These are phyloP conservation scores for Myzus persicae DNA, from an alignment of 1,140 invertebrate genomes.

Conservation along the genomic window DNA sequence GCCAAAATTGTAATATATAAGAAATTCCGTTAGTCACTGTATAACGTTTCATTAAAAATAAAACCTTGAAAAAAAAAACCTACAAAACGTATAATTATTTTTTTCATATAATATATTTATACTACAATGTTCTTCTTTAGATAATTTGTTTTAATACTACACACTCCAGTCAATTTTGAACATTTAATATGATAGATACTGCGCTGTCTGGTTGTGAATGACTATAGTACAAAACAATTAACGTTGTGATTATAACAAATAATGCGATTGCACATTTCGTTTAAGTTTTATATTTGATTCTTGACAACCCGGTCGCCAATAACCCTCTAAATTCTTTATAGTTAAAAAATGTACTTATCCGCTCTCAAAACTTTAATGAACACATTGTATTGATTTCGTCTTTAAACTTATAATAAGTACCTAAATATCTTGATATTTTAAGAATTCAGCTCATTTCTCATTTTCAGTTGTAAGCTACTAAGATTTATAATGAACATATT, in stretches of 20 bases:
- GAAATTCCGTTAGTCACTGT: neutral
- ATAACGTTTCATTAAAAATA: conserved; percentile 34
- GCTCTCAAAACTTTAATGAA: neutral
- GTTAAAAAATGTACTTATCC: neutral
- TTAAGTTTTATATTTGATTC: neutral
- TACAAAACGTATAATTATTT: conserved; percentile 20
- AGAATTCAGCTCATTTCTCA: neutral
- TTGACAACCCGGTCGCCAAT: neutral
- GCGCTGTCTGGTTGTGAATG: neutral
- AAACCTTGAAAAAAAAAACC: conserved; percentile 18
- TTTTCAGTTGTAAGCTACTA: neutral
- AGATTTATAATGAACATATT: neutral
- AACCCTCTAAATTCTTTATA: neutral
- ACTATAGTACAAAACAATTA: neutral
- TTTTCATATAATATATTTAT: neutral
- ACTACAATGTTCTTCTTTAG: neutral
- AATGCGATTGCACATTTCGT: neutral
- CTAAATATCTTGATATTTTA: neutral
- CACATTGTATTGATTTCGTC: neutral
- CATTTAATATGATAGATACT: neutral
- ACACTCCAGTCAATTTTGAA: neutral
- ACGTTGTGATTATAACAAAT: neutral
- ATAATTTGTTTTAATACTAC: conserved; percentile 7
- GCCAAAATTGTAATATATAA: neutral
- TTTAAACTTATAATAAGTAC: neutral